Evolutionary conservation across 2,888 invertebrate genomes (phyloP).

Genomic region (Poecilus cupreus): DNA sequence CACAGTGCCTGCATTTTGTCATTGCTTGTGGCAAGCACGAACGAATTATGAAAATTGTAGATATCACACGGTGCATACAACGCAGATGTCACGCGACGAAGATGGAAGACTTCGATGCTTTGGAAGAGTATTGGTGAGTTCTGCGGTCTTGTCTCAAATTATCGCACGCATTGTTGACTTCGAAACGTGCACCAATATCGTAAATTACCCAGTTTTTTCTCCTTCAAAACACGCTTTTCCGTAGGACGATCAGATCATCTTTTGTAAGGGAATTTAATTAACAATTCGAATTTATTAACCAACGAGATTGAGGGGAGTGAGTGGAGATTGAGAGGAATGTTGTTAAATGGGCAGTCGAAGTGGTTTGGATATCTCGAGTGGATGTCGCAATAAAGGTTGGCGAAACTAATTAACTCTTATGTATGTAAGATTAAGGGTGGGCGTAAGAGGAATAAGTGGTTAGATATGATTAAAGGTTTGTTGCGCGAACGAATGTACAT

Average conservation of each 20-base stretch:
- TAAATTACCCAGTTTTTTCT: slow-evolving; percentile 13
- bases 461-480: no score
- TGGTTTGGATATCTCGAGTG: no score
- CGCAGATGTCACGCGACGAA: slow-evolving; percentile 32
- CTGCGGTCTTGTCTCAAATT: not conserved
- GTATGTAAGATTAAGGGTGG: no score
- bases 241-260: not conserved
- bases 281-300: no score
- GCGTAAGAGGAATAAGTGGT: no score
- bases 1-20: slow-evolving; percentile 56
- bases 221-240: not conserved
- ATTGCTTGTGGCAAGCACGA: slow-evolving; percentile 57
- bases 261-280: no score
- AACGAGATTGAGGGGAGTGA: no score
- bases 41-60: slow-evolving; percentile 57
- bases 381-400: no score
- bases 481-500: no score
- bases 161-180: slow-evolving; percentile 10
- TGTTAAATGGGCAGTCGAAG: no score
- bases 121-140: not conserved
- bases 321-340: no score
- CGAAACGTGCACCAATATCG: slow-evolving; percentile 1
- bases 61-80: slow-evolving; percentile 30
- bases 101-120: not conserved
- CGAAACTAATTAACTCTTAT: no score